Conservation (phyloP, 1,140 invertebrate species). For the Apis florea region DNA sequence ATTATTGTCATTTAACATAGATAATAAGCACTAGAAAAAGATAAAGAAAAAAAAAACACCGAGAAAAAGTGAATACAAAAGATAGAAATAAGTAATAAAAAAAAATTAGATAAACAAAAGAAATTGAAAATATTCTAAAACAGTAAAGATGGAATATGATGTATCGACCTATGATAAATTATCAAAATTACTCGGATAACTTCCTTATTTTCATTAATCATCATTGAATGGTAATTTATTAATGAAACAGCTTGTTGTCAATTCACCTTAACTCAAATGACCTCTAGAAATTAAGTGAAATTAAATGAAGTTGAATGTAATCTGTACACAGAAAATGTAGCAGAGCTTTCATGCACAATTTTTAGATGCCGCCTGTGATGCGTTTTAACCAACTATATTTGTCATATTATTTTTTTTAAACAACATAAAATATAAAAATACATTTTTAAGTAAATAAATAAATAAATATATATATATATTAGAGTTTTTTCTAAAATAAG, state of each 20-base stretch:
- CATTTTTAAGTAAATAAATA: background rate
- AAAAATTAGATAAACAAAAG: too few species aligned
- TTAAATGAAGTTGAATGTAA: background rate
- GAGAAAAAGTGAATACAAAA: background rate
- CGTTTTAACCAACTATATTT: background rate
- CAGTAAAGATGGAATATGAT: background rate
- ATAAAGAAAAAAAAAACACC: background rate
- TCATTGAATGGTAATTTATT: background rate
- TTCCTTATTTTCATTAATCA: background rate
- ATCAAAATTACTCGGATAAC: background rate
- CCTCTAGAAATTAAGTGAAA: background rate
- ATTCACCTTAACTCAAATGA: background rate
- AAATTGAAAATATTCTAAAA: background rate
- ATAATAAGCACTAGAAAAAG: too few species aligned
- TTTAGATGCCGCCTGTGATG: constrained; percentile 39
- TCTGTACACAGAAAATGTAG: background rate
- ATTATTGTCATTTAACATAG: constrained; percentile 22
- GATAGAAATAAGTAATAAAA: background rate
- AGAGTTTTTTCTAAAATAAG: too few species aligned
- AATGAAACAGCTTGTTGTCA: background rate
- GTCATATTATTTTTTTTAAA: background rate
- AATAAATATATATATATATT: too few species aligned
- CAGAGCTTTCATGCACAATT: background rate
- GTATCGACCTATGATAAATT: constrained; percentile 47
- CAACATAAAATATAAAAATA: too few species aligned